Base-by-base conservation (phyloP, 2,113 vertebrate genomes). In the Podarcis muralis region DNA sequence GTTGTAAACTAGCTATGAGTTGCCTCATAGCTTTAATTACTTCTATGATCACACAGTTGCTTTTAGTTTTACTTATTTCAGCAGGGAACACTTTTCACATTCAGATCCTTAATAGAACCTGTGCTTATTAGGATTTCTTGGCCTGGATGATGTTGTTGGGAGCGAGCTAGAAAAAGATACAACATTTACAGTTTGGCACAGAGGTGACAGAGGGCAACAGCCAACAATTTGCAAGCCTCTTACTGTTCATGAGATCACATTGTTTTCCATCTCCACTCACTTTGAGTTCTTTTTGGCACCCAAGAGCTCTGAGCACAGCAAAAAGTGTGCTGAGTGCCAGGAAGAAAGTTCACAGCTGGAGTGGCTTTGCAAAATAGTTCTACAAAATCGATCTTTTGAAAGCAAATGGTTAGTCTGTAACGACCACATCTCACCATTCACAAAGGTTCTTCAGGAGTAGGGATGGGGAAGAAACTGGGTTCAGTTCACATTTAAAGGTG, bases 201-300 rank as follows among this genome's bases (percentile, higher is more conserved):
- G 2, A 0, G 0, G 68, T 30, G 78, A 87, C 71, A 88, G 77
- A 53, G 59, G 53, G 30, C 66, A 81, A 81, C 69, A 92, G 88
- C 86, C 87, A 91, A 93, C 65, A 35, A 25, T 57, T 89, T 35
- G 85, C 43, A 86, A 80, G 89, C 83, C 68, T n/a, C 83, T 69
- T 85, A 32, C 68, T 74, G 9, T 66, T 74, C 48, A 15, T 6
- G 78, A 80, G 79, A 12, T 91, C 84, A 90, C 53, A 85, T 89
- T 80, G 48, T 25, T 81, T 43, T 85, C 53, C 77, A 48, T 48
- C 57, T 89, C 68, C 37, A 85, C 83, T 40, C 53, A 30, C 66
- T 81, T 53, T 81, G 77, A 81, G 78, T 35, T 75, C 78, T 18
- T 53, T 89, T 74, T 81, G 78, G 69, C 77, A 82, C 35, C 23